Evolutionary conservation across 1,140 invertebrate genomes (phyloP), one percentile per base, ranked within the genome.

Genomic region (Campodea augens): DNA sequence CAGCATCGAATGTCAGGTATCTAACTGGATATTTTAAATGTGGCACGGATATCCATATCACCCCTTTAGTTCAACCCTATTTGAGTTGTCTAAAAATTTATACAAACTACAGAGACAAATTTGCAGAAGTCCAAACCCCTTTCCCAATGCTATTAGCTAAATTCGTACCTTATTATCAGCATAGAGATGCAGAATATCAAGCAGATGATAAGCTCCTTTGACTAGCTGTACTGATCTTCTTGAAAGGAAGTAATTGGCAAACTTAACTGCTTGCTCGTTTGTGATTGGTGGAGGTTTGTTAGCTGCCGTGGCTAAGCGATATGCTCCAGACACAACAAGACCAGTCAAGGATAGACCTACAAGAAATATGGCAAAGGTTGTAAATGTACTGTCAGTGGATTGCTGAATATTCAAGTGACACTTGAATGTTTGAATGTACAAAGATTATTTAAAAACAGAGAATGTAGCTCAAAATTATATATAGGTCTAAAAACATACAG

Each of bases 161-260:
- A 20, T 25, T 44, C 47, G 51, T 57, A 73, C 71, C 58, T 77
- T 72, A 51, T 79, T 80, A 2, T 62, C 66, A 13, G 77, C 72
- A 10, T 88, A 65, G 23, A 70, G 67, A 48, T 72, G 70, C n/a
- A 91, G 64, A 0, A 81, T 80, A 46, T 87, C 80, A 2, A 92
- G 60, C 19, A 96, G 67, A 44, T 77, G 70, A 32, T 76, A 74
- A 10, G 78, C 81, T 24, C 86, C 86, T 59, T 84, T 84, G 0
- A 79, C 66, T 21, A 81, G 77, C 58, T 86, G 86, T 2, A 95
- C 88, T 41, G 84, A 87, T 53, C 80, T 77, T 25, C 91, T 72
- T n/a, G 80, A 86, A 29, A 93, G 62, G 51, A 96, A 74, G 66
- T 96, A 97, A 59, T 86, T 87, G 13, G 78, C 76, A 52, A 97